Conservation (phyloP, 2,888 invertebrate genomes). For the Orthonychiurus folsomi region DNA sequence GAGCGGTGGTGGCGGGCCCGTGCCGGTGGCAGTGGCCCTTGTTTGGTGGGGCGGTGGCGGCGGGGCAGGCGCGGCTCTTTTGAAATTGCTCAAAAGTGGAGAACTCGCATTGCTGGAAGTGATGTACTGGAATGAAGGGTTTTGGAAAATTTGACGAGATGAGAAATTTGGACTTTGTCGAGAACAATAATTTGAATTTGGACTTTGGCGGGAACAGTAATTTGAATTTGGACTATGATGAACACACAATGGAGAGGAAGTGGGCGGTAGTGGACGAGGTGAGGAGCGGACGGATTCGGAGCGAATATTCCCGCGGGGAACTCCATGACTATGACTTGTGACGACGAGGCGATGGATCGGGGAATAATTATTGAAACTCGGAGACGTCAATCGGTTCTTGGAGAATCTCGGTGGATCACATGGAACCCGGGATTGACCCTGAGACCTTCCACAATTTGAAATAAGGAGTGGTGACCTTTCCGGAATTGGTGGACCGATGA, state of each 20-base stretch:
- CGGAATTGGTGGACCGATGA: not conserved
- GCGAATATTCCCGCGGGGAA: constrained; percentile 10
- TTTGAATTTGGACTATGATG: not conserved
- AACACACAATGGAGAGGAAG: not conserved
- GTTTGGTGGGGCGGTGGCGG: constrained; percentile 16
- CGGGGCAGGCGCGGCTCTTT: constrained; percentile 6
- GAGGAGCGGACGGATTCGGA: constrained; percentile 9
- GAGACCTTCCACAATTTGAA: constrained; percentile 2
- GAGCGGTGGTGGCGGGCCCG: too few relatives aligned
- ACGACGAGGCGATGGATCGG: constrained; percentile 40
- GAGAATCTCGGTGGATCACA: constrained; percentile 22
- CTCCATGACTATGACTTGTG: constrained; percentile 29
- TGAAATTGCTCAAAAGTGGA: not conserved
- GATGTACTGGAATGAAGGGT: not conserved
- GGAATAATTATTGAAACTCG: constrained; percentile 40
- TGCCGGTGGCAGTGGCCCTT: not conserved
- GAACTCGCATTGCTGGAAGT: not conserved
- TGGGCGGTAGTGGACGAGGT: not conserved
- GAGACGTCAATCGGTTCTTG: constrained; percentile 33
- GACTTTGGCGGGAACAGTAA: not conserved
- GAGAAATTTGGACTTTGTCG: not conserved
- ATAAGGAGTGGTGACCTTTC: not conserved
- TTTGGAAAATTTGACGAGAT: too few relatives aligned
- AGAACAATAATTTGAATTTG: not conserved
- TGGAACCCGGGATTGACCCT: constrained; percentile 9